Evolutionary conservation across 2,113 vertebrate genomes (phyloP).

Genomic region (Scytalopus superciliaris): DNA sequence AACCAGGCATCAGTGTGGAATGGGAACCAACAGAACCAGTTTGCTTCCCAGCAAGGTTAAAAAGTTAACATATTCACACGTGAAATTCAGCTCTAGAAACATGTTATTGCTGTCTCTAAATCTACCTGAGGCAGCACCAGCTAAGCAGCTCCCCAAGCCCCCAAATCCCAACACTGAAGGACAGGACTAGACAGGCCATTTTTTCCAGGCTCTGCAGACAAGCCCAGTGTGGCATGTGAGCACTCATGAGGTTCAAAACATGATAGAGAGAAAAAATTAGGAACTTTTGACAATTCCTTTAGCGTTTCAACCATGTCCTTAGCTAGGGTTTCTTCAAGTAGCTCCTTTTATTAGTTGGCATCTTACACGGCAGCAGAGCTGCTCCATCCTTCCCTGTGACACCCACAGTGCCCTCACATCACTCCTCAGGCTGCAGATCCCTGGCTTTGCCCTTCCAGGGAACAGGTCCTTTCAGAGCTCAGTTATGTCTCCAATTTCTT

Average conservation of each 20-base stretch:
- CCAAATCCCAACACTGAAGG: background rate
- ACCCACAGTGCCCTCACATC: background rate
- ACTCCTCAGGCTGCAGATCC: rapidly evolving
- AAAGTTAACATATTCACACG: background rate
- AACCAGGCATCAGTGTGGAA: rapidly evolving
- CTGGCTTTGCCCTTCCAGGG: background rate
- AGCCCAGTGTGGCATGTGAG: background rate
- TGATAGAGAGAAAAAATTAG: rapidly evolving
- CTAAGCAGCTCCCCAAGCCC: background rate
- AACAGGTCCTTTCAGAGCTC: background rate
- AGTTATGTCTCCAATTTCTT: rapidly evolving
- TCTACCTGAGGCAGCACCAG: background rate
- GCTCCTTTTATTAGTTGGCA: background rate
- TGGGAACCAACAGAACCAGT: background rate
- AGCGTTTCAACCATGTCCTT: background rate
- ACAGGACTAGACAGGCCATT: background rate
- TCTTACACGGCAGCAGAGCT: rapidly evolving
- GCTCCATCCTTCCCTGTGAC: background rate
- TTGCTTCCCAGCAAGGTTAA: background rate
- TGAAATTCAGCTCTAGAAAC: background rate
- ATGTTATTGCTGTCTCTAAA: background rate
- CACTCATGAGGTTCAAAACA: background rate
- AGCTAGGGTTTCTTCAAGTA: background rate
- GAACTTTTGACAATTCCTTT: background rate
- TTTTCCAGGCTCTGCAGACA: background rate